Evolutionary conservation across 2,888 invertebrate species (phyloP), one percentile per base, ranked within the genome.

Genomic region (Blastobasis lacticolella): DNA sequence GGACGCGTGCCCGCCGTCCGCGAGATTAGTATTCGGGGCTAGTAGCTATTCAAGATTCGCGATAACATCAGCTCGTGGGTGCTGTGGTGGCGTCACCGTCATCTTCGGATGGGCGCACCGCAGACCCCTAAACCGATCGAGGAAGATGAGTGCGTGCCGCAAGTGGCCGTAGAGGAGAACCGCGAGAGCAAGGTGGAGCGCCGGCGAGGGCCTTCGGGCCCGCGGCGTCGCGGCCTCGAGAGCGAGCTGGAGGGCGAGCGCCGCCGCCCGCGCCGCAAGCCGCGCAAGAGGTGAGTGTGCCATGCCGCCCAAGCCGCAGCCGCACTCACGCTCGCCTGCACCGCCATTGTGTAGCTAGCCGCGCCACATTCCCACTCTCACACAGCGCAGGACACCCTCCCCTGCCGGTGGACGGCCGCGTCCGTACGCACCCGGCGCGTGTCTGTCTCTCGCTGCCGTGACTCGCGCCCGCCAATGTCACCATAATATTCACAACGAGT

Each of bases 81-180:
- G 67, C 78, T 86, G 86, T 84, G 87, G 87, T 83, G 85, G 85
- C 85, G 86, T 78, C 78, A 81, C 70, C 79, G 82, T 70, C 85
- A 78, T 83, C 81, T 83, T 78, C 78, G 83, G 81, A 83, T 84
- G 82, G 85, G 86, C 83, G 85, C 85, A 73, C 85, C 87, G 81
- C 86, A 83, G 81, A 81, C 82, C 78, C 86, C 82, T 51, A 84
- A 78, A 67, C 73, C 67, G 52, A 77, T 84, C 54, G 82, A 82
- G 54, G 82, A 83, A 49, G 81, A 86, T 78, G 86, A 83, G 51
- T 74, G 71, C 73, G 68, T 75, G 64, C 83, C 82, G 6, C 74
- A 70, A 52, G 69, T 82, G 76, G 78, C 78, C 67, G 58, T 83
- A 69, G 75, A 76, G 59, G 75, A 78, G 60, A 52, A 68, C 37